phyloP scores from a whole-genome alignment of 1,140 invertebrate species.

The Yoshiicerus persimilis region DNA sequence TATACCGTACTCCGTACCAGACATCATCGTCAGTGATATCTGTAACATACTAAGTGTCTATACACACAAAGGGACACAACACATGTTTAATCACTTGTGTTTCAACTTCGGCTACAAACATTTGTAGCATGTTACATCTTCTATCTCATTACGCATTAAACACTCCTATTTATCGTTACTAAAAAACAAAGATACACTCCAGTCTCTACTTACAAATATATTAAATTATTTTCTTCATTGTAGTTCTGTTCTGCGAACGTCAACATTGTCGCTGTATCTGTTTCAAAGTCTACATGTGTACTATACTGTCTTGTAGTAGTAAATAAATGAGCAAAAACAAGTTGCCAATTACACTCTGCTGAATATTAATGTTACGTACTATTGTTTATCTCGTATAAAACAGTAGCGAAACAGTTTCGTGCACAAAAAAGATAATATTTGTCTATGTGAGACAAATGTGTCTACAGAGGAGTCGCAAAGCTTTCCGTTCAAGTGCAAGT shows the following conservation, averaged over 20 bases:
- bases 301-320: not conserved
- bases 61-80: not conserved
- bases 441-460: not conserved
- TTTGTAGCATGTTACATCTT: not conserved
- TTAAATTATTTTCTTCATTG: not conserved
- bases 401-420: not conserved
- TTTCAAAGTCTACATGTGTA: not conserved
- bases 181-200: not conserved
- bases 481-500: not conserved
- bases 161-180: not conserved
- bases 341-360: not conserved
- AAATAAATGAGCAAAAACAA: not conserved
- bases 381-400: not conserved
- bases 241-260: not conserved
- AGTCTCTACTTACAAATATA: too few species aligned
- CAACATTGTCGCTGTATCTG: not conserved
- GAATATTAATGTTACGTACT: too few species aligned
- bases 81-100: constrained; percentile 1
- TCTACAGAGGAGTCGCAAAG: not conserved
- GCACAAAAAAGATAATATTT: not conserved
- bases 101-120: not conserved
- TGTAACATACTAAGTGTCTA: not conserved
- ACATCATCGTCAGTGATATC: not conserved
- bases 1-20: not conserved
- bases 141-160: not conserved